Conservation (phyloP, 1,140 invertebrate genomes). For the Melanaphis sacchari region DNA sequence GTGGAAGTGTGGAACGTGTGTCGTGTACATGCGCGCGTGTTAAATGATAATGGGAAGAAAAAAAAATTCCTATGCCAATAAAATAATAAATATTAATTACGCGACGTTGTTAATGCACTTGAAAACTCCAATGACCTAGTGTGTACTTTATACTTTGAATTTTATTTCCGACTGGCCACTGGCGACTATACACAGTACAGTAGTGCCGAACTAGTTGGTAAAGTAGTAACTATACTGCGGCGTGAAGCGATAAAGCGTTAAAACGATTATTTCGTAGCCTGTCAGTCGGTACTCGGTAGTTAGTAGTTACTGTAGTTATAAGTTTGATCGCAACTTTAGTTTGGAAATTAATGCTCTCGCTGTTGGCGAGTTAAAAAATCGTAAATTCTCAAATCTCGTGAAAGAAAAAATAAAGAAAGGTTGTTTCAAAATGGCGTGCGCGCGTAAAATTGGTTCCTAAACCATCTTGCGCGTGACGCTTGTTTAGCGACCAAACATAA, state of each 20-base stretch:
- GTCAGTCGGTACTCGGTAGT: neutral
- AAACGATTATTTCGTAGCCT: neutral
- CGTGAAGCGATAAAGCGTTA: neutral
- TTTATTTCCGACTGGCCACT: too few species aligned
- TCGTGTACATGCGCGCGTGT: neutral
- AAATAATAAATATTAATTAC: too few species aligned
- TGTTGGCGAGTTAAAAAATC: neutral
- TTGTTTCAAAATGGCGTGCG: neutral
- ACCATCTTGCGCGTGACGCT: neutral
- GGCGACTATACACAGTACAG: too few species aligned
- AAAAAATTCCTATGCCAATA: neutral
- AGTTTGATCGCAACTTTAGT: too few species aligned
- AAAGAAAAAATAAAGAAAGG: neutral
- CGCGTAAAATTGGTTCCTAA: constrained; percentile 6
- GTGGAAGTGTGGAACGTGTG: neutral
- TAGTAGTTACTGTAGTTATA: too few species aligned
- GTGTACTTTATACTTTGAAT: too few species aligned
- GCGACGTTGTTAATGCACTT: neutral
- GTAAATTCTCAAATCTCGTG: neutral
- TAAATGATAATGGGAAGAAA: neutral
- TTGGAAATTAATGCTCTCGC: neutral
- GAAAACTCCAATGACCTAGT: neutral
- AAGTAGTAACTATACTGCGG: too few species aligned
- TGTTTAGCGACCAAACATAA: too few species aligned
- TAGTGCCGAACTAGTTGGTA: too few species aligned